Base-by-base conservation (phyloP, 2,113 vertebrate genomes). In the Sceloporus tristichus region DNA sequence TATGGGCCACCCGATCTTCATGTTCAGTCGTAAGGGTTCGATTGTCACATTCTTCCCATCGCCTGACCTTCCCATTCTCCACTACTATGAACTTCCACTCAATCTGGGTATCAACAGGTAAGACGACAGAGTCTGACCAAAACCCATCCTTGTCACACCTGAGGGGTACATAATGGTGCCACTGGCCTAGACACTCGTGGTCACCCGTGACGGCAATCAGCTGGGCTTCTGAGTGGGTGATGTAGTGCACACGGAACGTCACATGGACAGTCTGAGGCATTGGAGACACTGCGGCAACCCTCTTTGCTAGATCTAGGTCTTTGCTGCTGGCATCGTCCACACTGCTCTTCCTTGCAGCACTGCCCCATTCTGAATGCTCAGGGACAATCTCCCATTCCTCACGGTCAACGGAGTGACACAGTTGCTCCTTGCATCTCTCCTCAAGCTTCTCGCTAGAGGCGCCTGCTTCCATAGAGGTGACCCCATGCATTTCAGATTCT, bases 61-160 rank as follows among this genome's bases (percentile, higher is more conserved):
- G 98, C 34, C 91, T 95, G 54, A 99, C 96, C 77, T 95, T 94
- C 3, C 97, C 98, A 0, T 98, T 95, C 79, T 99, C 98, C 92
- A 99, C 95, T 89, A 99, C 79, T 71, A 99, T 97, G 85, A 99
- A 99, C 92, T 99, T 99, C 99, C 99, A 99, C 94, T 98, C 97
- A 29, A 99, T 89, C 42, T 91, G 95, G 38, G 94, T 96, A 89
- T 98, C 97, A 1, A 85, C 93, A 0, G 98, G 98, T 40, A 99
- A 95, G 27, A 92, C 84, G 74, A 99, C 73, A 0, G 96, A 95
- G 1, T 91, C 90, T 7, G 96, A 95, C 99, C 99, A 99, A 90
- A 98, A 96, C 70, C 98, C 98, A 0, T 97, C 97, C 82, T 97
- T 95, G 73, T 93, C 92, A 0, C 82, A 85, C 86, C 95, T 96